Percentiles rank a stretch among this genome's conserved stretches.
phyloP scores from a whole-genome alignment of 2,797 vertebrate species.

The Hafferia zeledoni region DNA sequence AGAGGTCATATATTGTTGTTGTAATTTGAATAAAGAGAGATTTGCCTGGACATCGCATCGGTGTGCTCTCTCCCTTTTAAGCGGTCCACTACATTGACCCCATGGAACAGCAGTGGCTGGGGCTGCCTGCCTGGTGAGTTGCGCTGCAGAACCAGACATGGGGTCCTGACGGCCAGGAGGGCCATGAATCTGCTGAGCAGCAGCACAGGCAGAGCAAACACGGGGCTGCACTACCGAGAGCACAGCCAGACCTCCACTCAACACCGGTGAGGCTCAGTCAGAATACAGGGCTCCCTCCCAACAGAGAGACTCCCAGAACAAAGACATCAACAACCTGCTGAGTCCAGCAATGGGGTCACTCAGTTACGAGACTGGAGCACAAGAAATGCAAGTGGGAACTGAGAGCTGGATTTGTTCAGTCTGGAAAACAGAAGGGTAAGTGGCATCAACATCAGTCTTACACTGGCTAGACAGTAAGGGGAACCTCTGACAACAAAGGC shows the following conservation, averaged over 20 bases:
- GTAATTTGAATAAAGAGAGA: no score
- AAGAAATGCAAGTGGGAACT: neutral
- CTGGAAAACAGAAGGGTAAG: neutral
- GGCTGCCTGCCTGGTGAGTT: neutral
- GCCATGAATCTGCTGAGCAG: neutral
- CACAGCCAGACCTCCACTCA: neutral
- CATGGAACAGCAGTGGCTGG: neutral
- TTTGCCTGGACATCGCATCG: no score
- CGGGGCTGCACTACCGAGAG: neutral
- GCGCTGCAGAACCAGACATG: fast-evolving
- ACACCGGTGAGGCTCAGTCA: neutral
- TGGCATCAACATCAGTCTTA: neutral
- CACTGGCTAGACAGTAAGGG: neutral
- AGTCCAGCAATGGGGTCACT: neutral
- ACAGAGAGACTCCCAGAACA: neutral
- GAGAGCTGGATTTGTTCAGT: neutral
- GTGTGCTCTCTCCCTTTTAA: no score
- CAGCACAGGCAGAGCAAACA: neutral
- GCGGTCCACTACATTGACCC: no score
- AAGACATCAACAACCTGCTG: neutral
- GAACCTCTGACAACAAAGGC: neutral
- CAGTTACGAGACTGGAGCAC: neutral
- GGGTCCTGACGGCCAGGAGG: fast-evolving
- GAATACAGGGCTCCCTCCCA: neutral
- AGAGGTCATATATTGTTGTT: no score